These are phyloP conservation scores for Characodon lateralis DNA, from an alignment of 2,797 vertebrate species.

Conservation along the genomic window DNA sequence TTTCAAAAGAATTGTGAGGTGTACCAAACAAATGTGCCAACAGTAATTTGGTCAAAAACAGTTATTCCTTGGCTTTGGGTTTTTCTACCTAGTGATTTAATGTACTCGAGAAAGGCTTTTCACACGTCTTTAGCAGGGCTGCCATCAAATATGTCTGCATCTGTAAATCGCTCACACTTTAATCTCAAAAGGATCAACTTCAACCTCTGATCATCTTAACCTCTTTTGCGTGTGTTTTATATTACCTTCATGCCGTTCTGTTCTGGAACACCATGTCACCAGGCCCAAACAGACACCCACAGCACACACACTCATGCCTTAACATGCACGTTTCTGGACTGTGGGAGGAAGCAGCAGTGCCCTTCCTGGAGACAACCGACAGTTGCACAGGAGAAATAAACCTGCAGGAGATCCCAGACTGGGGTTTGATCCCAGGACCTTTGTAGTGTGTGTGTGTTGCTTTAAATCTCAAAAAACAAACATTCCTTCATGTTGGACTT, in stretches of 20 bases:
- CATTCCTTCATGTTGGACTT: not conserved
- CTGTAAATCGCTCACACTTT: not conserved
- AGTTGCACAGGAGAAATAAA: not conserved
- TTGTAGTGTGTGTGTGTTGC: not conserved
- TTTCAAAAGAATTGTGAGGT: not conserved
- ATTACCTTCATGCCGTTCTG: not conserved
- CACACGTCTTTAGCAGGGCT: not conserved
- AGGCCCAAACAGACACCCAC: not conserved
- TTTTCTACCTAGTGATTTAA: not conserved
- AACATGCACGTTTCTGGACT: not conserved
- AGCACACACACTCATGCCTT: not conserved
- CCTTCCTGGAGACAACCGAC: not conserved
- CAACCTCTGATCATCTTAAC: not conserved
- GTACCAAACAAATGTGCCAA: not conserved
- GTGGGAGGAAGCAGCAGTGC: not conserved
- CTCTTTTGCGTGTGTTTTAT: not conserved
- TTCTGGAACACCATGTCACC: not conserved
- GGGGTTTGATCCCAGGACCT: not conserved
- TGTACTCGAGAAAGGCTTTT: not conserved
- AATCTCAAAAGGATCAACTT: not conserved
- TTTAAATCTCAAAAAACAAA: not conserved
- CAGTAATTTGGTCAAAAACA: not conserved
- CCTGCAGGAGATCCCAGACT: not conserved
- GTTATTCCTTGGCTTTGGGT: not conserved
- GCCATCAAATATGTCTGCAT: not conserved